phyloP scores from a whole-genome alignment of 2,113 vertebrate genomes.

The Caranx ignobilis region DNA sequence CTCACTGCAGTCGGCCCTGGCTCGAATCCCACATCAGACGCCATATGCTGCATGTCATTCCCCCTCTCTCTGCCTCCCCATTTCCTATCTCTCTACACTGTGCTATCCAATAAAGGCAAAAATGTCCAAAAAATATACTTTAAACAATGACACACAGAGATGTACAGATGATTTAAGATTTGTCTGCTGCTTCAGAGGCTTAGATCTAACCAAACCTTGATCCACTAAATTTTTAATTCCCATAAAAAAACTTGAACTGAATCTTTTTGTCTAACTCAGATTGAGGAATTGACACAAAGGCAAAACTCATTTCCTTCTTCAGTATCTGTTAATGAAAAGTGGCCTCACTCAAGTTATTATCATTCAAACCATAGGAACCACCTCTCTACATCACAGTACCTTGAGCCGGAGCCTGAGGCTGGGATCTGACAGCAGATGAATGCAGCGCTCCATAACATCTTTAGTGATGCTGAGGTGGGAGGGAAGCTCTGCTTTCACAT shows the following conservation, averaged over 20 bases:
- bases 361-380: background rate
- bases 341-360: background rate
- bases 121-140: too few species aligned
- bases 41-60: too few species aligned
- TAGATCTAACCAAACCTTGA: background rate
- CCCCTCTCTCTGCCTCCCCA: too few species aligned
- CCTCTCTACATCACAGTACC: conserved; percentile 76
- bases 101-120: too few species aligned
- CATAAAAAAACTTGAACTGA: background rate
- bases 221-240: background rate
- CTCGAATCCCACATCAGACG: too few species aligned
- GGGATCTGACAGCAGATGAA: conserved; percentile 89
- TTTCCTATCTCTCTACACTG: too few species aligned
- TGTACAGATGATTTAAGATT: background rate
- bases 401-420: conserved; percentile 88
- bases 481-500: conserved; percentile 83
- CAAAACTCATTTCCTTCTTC: background rate
- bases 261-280: background rate
- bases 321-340: background rate
- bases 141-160: background rate
- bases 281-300: background rate
- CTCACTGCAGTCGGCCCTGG: too few species aligned
- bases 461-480: conserved; percentile 86
- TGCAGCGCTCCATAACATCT: conserved; percentile 91
- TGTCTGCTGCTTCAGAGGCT: background rate